phyloP scores from a whole-genome alignment of 2,888 invertebrate species.

The Epinotia bilunana region DNA sequence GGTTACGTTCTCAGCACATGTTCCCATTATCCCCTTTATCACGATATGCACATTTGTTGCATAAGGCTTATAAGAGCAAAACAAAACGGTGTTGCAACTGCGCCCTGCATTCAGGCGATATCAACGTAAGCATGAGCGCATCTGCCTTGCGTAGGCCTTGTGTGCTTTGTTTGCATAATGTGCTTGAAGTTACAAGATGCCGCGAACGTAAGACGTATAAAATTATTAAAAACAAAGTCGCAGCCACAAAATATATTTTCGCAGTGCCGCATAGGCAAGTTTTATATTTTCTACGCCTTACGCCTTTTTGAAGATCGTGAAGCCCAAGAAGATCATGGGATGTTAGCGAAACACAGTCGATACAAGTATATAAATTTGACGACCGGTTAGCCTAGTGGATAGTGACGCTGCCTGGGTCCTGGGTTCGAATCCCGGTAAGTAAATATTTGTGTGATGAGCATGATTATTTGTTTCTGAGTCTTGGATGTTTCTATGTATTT shows the following conservation, averaged over 20 bases:
- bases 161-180: constrained; percentile 43
- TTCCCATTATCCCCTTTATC: constrained; percentile 43
- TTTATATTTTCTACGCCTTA: not conserved
- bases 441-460: no score
- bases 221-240: constrained; percentile 37
- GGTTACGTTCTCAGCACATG: constrained; percentile 32
- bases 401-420: no score
- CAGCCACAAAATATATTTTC: not conserved
- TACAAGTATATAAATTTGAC: not conserved
- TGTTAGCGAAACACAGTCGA: not conserved
- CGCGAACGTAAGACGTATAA: constrained; percentile 8
- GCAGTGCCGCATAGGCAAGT: not conserved
- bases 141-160: constrained; percentile 41
- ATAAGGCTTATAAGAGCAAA: constrained; percentile 43
- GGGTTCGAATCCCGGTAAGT: no score
- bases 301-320: not conserved
- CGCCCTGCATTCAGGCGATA: constrained; percentile 47
- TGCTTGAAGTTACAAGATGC: constrained; percentile 19
- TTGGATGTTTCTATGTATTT: no score
- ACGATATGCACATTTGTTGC: constrained; percentile 43
- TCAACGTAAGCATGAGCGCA: constrained; percentile 44
- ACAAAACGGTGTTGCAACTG: constrained; percentile 45
- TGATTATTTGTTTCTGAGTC: no score
- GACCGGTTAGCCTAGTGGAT: no score
- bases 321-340: not conserved